These are phyloP conservation scores for Mastomys natalensis DNA, from an alignment of 2,113 vertebrate species.

Conservation along the genomic window DNA sequence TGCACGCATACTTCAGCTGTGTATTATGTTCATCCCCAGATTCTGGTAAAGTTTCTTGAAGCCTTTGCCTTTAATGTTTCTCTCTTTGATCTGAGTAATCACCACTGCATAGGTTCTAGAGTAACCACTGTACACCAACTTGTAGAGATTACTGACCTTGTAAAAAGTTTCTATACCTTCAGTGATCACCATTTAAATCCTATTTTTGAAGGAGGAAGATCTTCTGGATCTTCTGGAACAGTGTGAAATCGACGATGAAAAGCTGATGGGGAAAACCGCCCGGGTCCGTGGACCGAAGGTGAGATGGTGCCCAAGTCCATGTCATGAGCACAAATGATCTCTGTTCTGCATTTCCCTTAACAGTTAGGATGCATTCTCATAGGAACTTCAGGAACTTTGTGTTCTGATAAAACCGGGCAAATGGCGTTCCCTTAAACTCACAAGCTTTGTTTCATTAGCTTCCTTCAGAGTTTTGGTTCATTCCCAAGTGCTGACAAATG, in stretches of 20 bases:
- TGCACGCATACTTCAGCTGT: background rate
- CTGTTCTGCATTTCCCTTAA: background rate
- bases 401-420: background rate
- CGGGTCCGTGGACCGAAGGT: slow-evolving; percentile 92
- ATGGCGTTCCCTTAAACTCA: background rate
- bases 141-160: background rate
- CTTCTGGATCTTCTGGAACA: slow-evolving; percentile 98
- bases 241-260: slow-evolving; percentile 98
- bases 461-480: background rate
- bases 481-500: background rate
- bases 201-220: slow-evolving; percentile 94
- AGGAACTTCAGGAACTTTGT: background rate
- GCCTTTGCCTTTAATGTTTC: background rate
- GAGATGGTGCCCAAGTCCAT: background rate
- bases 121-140: background rate
- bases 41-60: slow-evolving; percentile 49
- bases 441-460: background rate
- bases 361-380: background rate
- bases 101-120: slow-evolving; percentile 19
- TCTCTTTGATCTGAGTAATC: background rate
- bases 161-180: background rate
- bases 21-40: background rate
- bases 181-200: slow-evolving; percentile 44
- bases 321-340: background rate
- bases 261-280: slow-evolving; percentile 94